Percentiles rank a stretch among this genome's conserved stretches.
Evolutionary conservation across 1,140 invertebrate species (phyloP).

Genomic region (Zaprionus capensis): DNA sequence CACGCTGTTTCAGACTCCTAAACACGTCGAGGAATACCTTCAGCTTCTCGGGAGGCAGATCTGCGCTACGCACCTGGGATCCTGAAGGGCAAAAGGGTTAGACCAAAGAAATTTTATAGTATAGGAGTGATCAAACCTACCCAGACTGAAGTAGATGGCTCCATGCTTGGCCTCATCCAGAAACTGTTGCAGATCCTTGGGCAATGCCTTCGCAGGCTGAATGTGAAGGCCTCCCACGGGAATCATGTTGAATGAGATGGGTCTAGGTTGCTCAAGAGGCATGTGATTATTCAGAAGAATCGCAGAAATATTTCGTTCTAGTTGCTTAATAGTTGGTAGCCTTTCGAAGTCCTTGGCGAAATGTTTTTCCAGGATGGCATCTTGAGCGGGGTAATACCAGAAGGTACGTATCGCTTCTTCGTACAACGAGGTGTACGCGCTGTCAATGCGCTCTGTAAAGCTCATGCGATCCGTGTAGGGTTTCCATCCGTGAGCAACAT

Average conservation of each 20-base stretch:
- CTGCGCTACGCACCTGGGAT: conserved; percentile 72
- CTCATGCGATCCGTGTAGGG: conserved; percentile 75
- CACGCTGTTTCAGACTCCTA: conserved; percentile 85
- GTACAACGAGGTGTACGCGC: conserved; percentile 26
- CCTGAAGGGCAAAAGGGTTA: conserved; percentile 27
- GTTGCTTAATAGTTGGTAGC: conserved; percentile 83
- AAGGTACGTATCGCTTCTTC: conserved; percentile 61
- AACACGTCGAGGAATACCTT: conserved; percentile 86
- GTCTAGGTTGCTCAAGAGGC: conserved; percentile 81
- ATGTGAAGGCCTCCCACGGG: conserved; percentile 85
- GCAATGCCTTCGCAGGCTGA: conserved; percentile 74
- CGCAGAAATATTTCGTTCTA: conserved; percentile 85
- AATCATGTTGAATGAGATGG: conserved; percentile 84
- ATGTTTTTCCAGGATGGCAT: conserved; percentile 71
- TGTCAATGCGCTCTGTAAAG: conserved; percentile 80
- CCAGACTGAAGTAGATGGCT: conserved; percentile 87
- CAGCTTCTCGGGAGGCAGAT: conserved; percentile 84
- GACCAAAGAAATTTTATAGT: accelerated
- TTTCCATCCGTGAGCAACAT: conserved; percentile 70
- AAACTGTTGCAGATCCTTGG: conserved; percentile 70
- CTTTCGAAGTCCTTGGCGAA: conserved; percentile 53
- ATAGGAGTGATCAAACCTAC: conserved; percentile 40
- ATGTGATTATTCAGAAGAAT: conserved; percentile 85
- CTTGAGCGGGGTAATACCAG: conserved; percentile 64
- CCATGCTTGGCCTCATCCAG: conserved; percentile 85